Base-by-base conservation (phyloP, 1,140 invertebrate genomes). In the Apis laboriosa region DNA sequence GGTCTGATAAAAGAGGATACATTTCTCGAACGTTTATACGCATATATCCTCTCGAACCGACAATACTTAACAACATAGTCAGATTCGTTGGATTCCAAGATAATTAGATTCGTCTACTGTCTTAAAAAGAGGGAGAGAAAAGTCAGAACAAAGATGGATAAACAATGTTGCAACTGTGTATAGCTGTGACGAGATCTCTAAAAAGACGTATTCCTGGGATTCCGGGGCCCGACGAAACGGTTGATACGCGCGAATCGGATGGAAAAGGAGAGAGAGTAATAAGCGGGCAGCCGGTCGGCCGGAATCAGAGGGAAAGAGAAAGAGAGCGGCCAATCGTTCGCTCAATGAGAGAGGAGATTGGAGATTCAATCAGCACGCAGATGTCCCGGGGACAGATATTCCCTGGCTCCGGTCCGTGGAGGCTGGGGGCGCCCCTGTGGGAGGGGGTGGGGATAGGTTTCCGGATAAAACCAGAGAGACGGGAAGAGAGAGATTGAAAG, bases 311-410 rank as follows among this genome's bases (percentile, higher is more conserved):
- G 34, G 34, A 43, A 43, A 84, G 43, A 89, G 84, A 89, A 82
- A 83, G 84, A 74, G 91, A 91, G 88, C 90, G 90, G 91, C 91
- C 92, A 93, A 93, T 92, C 92, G 90, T 90, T 92, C 91, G 91
- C 89, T 92, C 92, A 93, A 92, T 92, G 91, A 93, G 91, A 91
- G 91, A 92, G 90, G 90, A 93, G 93, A 94, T 93, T 92, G 91
- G 92, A 94, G 92, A 94, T 94, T 94, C 93, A 94, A 94, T 94
- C 93, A 94, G 91, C 90, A 92, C 93, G 91, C 93, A 94, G 93
- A 94, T 94, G 93, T 94, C 93, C 93, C 92, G 88, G 93, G 93
- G 91, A 94, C 92, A 93, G 92, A 94, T 94, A 94, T 94, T 94
- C 93, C 93, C 93, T 93, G 90, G 91, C 92, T 92, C 87, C 67